Conservation (phyloP, 1,140 invertebrate species). For the Meloidogyne exigua region DNA sequence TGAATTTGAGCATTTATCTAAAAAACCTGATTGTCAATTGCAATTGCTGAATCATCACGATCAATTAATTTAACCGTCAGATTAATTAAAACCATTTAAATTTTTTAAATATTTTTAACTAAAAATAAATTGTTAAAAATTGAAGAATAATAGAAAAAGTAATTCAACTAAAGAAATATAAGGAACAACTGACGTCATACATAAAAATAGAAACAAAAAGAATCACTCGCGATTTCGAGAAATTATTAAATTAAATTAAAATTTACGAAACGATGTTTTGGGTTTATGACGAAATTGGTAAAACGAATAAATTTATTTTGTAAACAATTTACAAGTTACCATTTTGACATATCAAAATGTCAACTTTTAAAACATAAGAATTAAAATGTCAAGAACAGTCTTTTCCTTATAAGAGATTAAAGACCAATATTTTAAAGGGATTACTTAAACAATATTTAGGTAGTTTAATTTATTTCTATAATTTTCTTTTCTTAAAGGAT, state of each 20-base stretch:
- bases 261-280: background rate
- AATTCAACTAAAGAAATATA: background rate
- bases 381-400: background rate
- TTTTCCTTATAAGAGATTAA: background rate
- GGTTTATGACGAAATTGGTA: background rate
- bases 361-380: background rate
- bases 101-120: background rate
- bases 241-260: background rate
- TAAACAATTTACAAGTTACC: background rate
- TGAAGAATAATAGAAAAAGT: background rate
- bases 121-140: background rate
- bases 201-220: background rate
- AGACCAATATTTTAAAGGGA: background rate
- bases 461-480: background rate
- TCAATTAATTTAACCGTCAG: conserved; percentile 19
- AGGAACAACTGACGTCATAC: background rate
- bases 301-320: background rate
- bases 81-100: conserved; percentile 27
- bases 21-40: conserved; percentile 27
- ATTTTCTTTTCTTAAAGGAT: background rate
- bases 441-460: background rate
- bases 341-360: background rate
- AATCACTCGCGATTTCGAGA: conserved; percentile 10
- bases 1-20: background rate
- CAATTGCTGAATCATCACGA: conserved; percentile 15